A percentile compares a stretch with the other conserved stretches of the same genome.
Conservation (phyloP, 2,888 invertebrate genomes). For the Ormyrus pomaceus region DNA sequence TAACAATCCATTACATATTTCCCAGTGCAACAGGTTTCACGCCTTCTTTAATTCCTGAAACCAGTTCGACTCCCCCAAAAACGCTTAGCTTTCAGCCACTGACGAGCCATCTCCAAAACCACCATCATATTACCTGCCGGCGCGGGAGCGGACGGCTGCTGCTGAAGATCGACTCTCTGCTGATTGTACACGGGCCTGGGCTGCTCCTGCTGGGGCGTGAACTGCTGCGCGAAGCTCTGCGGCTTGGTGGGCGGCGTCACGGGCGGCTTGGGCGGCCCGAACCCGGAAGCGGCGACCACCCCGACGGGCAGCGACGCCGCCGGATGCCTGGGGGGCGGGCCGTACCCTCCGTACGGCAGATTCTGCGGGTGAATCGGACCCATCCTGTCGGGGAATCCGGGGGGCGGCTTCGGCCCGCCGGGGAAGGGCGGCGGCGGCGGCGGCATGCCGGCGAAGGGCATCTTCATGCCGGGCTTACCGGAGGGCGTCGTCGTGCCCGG, state of each 20-base stretch:
- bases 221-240: slow-evolving; percentile 40
- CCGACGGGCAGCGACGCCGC: slow-evolving; percentile 50
- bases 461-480: too few relatives aligned
- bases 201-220: slow-evolving; percentile 51
- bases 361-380: slow-evolving; percentile 58
- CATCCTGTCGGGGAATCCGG: slow-evolving; percentile 27
- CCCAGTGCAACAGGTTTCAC: too few relatives aligned
- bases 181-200: slow-evolving; percentile 21
- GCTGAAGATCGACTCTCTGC: slow-evolving; percentile 33
- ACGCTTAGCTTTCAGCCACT: too few relatives aligned
- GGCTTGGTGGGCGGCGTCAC: slow-evolving; percentile 24
- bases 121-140: slow-evolving; percentile 49
- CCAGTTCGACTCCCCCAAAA: too few relatives aligned
- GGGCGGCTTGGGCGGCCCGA: slow-evolving; percentile 35
- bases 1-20: too few relatives aligned
- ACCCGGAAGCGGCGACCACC: slow-evolving; percentile 28
- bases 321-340: background rate
- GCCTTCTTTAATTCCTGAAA: too few relatives aligned
- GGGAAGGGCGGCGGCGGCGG: slow-evolving; percentile 60
- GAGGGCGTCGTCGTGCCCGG: slow-evolving; percentile 17
- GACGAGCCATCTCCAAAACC: too few relatives aligned
- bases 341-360: slow-evolving; percentile 70
- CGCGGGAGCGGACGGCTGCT: slow-evolving; percentile 17
- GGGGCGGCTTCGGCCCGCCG: slow-evolving; percentile 60
- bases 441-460: slow-evolving; percentile 54